Evolutionary conservation across 1,140 invertebrate species (phyloP).

Genomic region (Bactericera cockerelli): DNA sequence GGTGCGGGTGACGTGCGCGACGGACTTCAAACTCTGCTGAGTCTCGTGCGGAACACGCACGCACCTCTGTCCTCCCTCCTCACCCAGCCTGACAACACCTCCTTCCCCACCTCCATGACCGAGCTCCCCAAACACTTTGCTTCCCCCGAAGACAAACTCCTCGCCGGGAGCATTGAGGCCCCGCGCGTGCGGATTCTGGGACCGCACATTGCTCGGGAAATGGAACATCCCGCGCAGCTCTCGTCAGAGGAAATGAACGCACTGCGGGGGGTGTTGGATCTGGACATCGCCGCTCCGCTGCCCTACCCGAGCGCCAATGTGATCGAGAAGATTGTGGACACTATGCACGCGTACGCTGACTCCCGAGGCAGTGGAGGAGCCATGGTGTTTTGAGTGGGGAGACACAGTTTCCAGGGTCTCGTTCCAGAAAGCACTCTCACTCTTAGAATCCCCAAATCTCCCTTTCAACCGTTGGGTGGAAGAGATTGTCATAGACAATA

Average conservation of each 20-base stretch:
- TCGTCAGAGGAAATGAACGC: neutral
- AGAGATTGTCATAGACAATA: too few species aligned
- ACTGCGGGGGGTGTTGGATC: neutral
- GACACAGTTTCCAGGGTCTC: too few species aligned
- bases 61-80: neutral
- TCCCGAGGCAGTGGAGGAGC: constrained; percentile 15
- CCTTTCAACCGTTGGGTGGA: too few species aligned
- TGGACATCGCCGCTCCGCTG: constrained; percentile 20
- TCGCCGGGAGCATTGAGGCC: constrained; percentile 2
- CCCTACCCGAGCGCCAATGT: constrained; percentile 41
- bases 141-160: neutral
- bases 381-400: constrained; percentile 6
- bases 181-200: constrained; percentile 11
- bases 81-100: neutral
- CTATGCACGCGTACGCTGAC: constrained; percentile 26
- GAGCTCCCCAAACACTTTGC: neutral
- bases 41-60: constrained; percentile 12
- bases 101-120: too few species aligned
- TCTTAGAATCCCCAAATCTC: too few species aligned
- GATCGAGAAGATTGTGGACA: constrained; percentile 39
- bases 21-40: constrained; percentile 28
- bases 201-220: constrained; percentile 8
- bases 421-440: too few species aligned
- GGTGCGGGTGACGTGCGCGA: constrained; percentile 27
- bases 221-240: constrained; percentile 7